Base-by-base conservation (phyloP, 2,113 vertebrate genomes). In the Callaeas wilsoni region DNA sequence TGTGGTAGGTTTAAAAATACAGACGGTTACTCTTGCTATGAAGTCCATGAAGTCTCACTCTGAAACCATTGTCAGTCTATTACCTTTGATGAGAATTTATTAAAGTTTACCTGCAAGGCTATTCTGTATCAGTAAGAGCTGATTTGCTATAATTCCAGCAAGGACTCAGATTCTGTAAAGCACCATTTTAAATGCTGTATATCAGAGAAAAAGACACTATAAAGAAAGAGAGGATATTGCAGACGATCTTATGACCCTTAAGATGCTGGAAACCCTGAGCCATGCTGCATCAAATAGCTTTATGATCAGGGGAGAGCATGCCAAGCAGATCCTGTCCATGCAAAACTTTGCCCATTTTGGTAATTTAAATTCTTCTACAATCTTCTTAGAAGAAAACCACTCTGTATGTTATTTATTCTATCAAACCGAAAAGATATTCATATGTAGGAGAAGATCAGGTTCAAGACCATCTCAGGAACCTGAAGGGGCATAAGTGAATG, bases 291-390 rank as follows among this genome's bases (percentile, higher is more conserved):
- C 32, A 87, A 30, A 59, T 10, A 10, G 6, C 3, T 9, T 77
- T 84, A 57, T 2, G 0, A 32, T 71, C 8, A 39, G 18, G 16
- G 10, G 9, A 49, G 6, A 92, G 7, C 2, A 68, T 1, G 2
- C 29, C 25, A 57, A 39, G 10, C 8, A 76, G 21, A 80, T 59
- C 19, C 22, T 63, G 5, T 15, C 20, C 4, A 3, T 53, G 3
- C 19, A n/a, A 76, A 39, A 3, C 3, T 63, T 84, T 67, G 18
- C 10, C 21, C 4, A 18, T 73, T 59, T 84, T 59, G 10, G 4
- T 63, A 27, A 35, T 84, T 44, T 71, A 14, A 80, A 27, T 52
- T 35, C 16, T 62, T 42, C 44, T 19, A 16, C 2, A 37, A 5
- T 56, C 29, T 59, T 74, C 14, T 62, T 63, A 15, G 18, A 87